Base-by-base conservation (phyloP, 1,140 invertebrate species). In the Drosophila rufa region DNA sequence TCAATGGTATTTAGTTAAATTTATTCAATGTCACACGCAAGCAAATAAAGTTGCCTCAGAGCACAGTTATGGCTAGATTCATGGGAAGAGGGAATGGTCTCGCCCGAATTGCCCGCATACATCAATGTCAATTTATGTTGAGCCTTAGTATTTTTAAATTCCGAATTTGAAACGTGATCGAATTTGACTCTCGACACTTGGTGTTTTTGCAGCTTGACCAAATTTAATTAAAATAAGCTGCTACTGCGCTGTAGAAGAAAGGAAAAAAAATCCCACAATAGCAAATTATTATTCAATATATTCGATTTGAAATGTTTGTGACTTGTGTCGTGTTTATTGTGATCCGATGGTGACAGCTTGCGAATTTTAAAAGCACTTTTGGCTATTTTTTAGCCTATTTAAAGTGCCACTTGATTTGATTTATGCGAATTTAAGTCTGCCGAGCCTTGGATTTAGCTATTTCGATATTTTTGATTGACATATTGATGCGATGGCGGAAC, bases 261-360 rank as follows among this genome's bases (percentile, higher is more conserved):
- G 56, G 60, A 57, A 53, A 36, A 79, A 57, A 64, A 58, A 17
- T 36, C 38, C 47, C 53, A 22, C 30, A 61, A 47, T 53, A 57
- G 51, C 50, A 71, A 87, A 87, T 87, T 87, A 77, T 83, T 87
- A 87, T 86, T 86, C 75, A 87, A 87, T 87, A 87, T 87, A 87
- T 77, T 83, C 70, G 68, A 70, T 87, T 74, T 82, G 64, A 83
- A 87, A 83, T 87, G 77, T 89, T 87, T 83, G 73, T 62, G 64
- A 82, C 83, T 80, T 78, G 80, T 55, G 59, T 78, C 79, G 62
- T 89, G 80, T 76, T 80, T 74, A 77, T 87, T 86, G 76, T 83
- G 76, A 69, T 77, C 36, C 40, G 46, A 6, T 56, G 30, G 61
- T 80, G 83, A 87, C 83, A 77, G 83, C 82, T 87, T 70, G 68